Evolutionary conservation across 2,888 invertebrate genomes (phyloP), one percentile per base, ranked within the genome.

Genomic region (Eilema sororculum): DNA sequence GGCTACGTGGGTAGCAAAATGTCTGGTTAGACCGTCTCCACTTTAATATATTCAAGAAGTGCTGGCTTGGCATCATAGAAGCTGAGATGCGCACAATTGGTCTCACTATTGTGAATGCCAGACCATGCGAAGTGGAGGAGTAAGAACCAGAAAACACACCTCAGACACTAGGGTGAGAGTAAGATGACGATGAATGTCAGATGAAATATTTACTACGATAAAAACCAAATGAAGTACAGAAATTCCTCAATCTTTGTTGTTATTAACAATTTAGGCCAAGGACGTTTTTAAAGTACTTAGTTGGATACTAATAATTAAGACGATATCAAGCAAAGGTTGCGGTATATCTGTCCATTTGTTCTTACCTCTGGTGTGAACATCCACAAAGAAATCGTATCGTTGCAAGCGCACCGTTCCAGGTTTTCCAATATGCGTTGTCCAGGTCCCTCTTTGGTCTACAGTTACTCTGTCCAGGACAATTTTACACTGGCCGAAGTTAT

Each of bases 401-500:
- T 86, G 78, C 20, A 89, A 80, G 6, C 90, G 59, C 33, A 95
- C 85, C 52, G 79, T 83, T 13, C 91, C 93, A 0, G 85, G 77
- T 2, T 84, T 37, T 0, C 86, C 91, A 2, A 91, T 78, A 0
- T 74, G 71, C 79, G 91, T 83, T 20, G 20, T 87, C 94, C 94
- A 95, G 0, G 46, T n/a, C 0, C 94, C 94, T 3, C 66, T 57
- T 68, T 93, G 91, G 6, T 86, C 83, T 0, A 25, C 22, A 0
- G 79, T 83, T 0, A 87, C 91, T 64, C 86, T 86, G 5, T 87
- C 83, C 20, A 94, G 25, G 0, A 69, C 74, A n/a, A 94, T 75
- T 56, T 71, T 79, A 75, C 95, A 95, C 69, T 78, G 85, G 3
- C 94, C 92, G 65, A 93, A 93, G 56, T 84, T 84, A 37, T 93